Evolutionary conservation across 2,888 invertebrate species (phyloP).

Genomic region (Eustalomyia histrio): DNA sequence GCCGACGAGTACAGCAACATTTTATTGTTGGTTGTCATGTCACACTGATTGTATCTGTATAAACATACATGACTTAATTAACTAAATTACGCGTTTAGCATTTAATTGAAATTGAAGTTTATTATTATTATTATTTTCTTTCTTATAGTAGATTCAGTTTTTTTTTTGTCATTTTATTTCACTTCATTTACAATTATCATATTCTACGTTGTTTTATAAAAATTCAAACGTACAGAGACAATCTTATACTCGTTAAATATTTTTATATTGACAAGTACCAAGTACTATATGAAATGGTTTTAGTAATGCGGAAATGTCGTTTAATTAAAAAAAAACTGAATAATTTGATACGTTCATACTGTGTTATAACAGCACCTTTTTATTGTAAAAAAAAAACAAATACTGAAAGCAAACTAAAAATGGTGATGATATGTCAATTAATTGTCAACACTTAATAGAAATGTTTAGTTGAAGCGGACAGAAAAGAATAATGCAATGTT

Average conservation of each 20-base stretch:
- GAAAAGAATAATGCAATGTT: neutral
- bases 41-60: constrained; percentile 67
- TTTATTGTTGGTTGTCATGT: constrained; percentile 41
- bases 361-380: constrained; percentile 10
- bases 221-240: constrained; percentile 3
- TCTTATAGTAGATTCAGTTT: constrained; percentile 8
- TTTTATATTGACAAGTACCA: constrained; percentile 37
- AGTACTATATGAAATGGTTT: constrained; percentile 30
- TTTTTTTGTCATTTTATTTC: neutral
- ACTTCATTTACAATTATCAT: constrained; percentile 1
- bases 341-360: constrained; percentile 33
- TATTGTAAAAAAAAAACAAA: constrained; percentile 25
- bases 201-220: neutral
- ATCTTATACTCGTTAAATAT: constrained; percentile 33
- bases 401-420: constrained; percentile 3
- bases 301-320: constrained; percentile 61
- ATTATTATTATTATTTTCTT: constrained; percentile 9
- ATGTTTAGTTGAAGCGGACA: neutral
- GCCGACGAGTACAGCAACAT: neutral
- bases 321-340: constrained; percentile 50
- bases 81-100: constrained; percentile 78
- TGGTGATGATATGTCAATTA: constrained; percentile 49
- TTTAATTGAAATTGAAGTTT: constrained; percentile 67
- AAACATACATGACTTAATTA: constrained; percentile 75
- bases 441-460: constrained; percentile 56